A percentile compares a stretch with the other conserved stretches of the same genome.
phyloP scores from a whole-genome alignment of 2,113 vertebrate genomes.

The Grallaria varia region DNA sequence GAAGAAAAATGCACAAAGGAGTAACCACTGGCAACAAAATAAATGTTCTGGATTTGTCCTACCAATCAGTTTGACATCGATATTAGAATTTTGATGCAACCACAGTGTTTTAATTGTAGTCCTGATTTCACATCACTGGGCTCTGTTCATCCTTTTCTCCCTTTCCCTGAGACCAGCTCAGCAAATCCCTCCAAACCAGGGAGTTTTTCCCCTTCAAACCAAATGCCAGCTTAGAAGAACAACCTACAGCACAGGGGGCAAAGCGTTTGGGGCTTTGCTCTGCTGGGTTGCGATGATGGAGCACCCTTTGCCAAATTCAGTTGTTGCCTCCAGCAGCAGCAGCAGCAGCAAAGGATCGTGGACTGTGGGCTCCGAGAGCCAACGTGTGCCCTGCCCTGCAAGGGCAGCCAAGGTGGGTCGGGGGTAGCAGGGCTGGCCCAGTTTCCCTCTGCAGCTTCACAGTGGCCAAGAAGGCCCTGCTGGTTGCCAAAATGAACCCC shows the following conservation, averaged over 20 bases:
- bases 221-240: neutral
- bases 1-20: conserved; percentile 71
- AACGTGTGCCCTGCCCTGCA: neutral
- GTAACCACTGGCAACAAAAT: conserved; percentile 62
- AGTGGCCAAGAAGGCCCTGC: neutral
- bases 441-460: neutral
- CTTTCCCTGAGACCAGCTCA: neutral
- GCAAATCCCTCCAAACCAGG: neutral
- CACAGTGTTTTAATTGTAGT: neutral
- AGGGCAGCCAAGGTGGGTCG: neutral
- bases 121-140: neutral
- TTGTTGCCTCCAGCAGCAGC: neutral
- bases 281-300: neutral
- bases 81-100: conserved; percentile 26
- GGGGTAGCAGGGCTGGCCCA: neutral
- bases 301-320: neutral
- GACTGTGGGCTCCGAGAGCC: neutral
- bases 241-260: fast-evolving
- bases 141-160: neutral
- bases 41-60: conserved; percentile 47
- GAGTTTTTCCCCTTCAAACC: neutral
- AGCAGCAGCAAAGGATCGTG: neutral
- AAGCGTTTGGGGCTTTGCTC: neutral
- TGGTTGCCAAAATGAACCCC: neutral
- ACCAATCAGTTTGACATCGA: conserved; percentile 47